Conservation (phyloP, 2,797 vertebrate genomes). For the Phyllotis vaccarum region DNA sequence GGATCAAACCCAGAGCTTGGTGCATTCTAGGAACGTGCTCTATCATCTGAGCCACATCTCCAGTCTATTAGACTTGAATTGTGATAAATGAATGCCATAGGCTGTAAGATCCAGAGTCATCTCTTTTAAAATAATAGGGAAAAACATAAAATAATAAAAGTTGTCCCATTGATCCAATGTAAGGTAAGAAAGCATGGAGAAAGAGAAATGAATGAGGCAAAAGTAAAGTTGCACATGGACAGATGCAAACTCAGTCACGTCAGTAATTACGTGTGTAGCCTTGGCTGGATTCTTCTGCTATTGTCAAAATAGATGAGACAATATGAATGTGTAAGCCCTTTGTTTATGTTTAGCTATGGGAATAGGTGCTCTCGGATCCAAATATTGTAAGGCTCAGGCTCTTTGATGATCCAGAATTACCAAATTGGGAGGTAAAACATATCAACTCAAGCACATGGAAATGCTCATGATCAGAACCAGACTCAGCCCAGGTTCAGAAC, state of each 20-base stretch:
- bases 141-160: constrained; percentile 42
- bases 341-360: not conserved
- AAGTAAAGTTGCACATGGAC: not conserved
- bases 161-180: not conserved
- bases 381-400: not conserved
- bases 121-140: constrained; percentile 19
- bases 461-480: not conserved
- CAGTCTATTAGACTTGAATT: not conserved
- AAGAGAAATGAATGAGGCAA: not conserved
- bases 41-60: not conserved
- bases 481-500: constrained; percentile 25
- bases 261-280: not conserved
- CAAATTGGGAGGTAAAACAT: not conserved
- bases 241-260: constrained; percentile 1
- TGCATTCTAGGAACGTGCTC: not conserved
- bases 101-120: not conserved
- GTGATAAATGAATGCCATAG: not conserved
- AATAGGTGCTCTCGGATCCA: not conserved
- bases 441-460: not conserved
- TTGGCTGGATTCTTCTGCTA: constrained; percentile 8
- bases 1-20: not conserved
- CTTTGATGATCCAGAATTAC: not conserved
- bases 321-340: not conserved
- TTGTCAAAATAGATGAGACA: not conserved
- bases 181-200: not conserved